Conservation (phyloP, 2,888 invertebrate species). For the Gasteruption jaculator region DNA sequence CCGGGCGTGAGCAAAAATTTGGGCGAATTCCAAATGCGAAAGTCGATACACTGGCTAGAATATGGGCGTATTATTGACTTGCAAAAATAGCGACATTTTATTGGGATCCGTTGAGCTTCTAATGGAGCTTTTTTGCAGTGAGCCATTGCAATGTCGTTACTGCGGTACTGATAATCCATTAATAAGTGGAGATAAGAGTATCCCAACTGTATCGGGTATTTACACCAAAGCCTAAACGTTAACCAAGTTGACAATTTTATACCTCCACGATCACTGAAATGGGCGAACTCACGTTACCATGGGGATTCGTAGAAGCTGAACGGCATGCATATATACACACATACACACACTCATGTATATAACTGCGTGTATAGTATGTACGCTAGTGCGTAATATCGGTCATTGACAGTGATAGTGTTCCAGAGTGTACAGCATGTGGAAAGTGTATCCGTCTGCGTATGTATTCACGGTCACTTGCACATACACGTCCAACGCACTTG, state of each 20-base stretch:
- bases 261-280: conserved; percentile 31
- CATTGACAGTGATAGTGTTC: conserved; percentile 44
- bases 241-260: conserved; percentile 33
- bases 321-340: background rate
- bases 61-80: too few relatives aligned
- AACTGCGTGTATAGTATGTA: conserved; percentile 20
- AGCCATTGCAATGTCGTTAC: too few relatives aligned
- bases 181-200: background rate
- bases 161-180: background rate
- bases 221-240: conserved; percentile 24
- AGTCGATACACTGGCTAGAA: too few relatives aligned
- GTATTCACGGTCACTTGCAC: conserved; percentile 38
- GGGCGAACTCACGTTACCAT: conserved; percentile 32
- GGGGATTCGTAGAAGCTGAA: conserved; percentile 30
- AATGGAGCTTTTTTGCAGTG: too few relatives aligned
- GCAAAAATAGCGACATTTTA: too few relatives aligned
- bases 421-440: conserved; percentile 35
- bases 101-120: too few relatives aligned
- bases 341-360: conserved; percentile 2
- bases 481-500: conserved; percentile 23
- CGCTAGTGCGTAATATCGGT: conserved; percentile 42
- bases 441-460: too few relatives aligned
- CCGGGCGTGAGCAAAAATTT: too few relatives aligned
- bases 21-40: too few relatives aligned
- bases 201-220: background rate